These are phyloP conservation scores for Heliconius hermathena DNA, from an alignment of 1,140 invertebrate species.

Conservation along the genomic window DNA sequence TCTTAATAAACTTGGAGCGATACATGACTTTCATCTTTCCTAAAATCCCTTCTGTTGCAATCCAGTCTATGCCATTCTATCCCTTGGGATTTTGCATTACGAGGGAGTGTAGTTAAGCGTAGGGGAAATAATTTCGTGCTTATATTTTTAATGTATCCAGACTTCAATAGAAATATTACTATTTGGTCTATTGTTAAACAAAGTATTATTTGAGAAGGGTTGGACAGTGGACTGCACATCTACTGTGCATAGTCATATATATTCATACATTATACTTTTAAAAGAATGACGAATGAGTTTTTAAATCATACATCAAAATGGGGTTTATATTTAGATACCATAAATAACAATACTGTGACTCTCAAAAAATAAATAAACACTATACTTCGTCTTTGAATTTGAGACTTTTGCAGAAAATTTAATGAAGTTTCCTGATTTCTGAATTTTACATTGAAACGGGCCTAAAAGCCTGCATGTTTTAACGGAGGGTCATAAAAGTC, in stretches of 20 bases:
- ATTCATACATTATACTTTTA: not conserved
- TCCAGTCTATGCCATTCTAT: conserved; percentile 51
- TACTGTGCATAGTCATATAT: not conserved
- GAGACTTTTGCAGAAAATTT: conserved; percentile 11
- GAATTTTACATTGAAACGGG: conserved; percentile 48
- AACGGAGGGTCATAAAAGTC: conserved; percentile 46
- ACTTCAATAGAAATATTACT: conserved; percentile 53
- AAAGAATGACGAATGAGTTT: conserved; percentile 10
- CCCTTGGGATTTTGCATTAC: conserved; percentile 53
- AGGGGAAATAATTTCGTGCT: conserved; percentile 54
- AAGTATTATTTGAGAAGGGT: conserved; percentile 35
- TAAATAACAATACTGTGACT: not conserved
- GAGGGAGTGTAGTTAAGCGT: conserved; percentile 44
- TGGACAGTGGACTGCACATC: conserved; percentile 36
- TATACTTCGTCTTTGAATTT: not conserved
- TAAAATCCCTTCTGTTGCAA: conserved; percentile 43
- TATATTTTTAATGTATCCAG: conserved; percentile 62
- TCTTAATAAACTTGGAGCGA: conserved; percentile 34
- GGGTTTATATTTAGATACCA: not conserved
- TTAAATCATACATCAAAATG: conserved; percentile 3
- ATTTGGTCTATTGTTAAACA: conserved; percentile 41
- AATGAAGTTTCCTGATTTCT: conserved; percentile 35
- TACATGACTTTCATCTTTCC: conserved; percentile 46
- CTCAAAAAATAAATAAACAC: not conserved
- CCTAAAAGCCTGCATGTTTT: conserved; percentile 43